Evolutionary conservation across 2,888 invertebrate species (phyloP).

Genomic region (Morpho deidamia): DNA sequence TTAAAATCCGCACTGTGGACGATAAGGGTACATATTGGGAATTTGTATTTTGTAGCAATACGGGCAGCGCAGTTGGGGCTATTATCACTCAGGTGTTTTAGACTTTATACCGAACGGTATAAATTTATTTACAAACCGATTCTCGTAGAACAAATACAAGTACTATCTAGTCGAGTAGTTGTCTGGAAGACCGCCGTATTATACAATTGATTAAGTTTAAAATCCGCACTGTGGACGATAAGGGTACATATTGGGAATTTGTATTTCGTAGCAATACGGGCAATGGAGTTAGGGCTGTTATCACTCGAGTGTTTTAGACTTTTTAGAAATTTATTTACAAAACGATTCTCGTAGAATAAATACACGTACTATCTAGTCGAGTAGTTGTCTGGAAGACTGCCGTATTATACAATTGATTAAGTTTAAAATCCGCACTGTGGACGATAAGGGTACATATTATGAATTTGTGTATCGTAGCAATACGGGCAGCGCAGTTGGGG

Average conservation of each 20-base stretch:
- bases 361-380: not conserved
- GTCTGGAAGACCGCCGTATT: too few relatives aligned
- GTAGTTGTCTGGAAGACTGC: too few relatives aligned
- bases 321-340: not conserved
- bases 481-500: not conserved
- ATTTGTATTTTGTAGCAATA: constrained; percentile 5
- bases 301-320: too few relatives aligned
- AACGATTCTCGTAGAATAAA: not conserved
- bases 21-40: constrained; percentile 1
- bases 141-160: not conserved
- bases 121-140: not conserved
- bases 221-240: not conserved
- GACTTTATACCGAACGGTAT: constrained; percentile 80
- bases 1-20: not conserved
- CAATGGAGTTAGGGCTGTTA: too few relatives aligned
- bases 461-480: constrained; percentile 8
- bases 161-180: too few relatives aligned
- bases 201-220: not conserved
- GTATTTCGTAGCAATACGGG: too few relatives aligned
- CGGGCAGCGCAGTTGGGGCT: not conserved
- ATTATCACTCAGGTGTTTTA: constrained; percentile 72
- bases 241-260: not conserved
- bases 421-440: not conserved
- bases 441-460: not conserved
- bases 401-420: too few relatives aligned